Percentiles rank a stretch among this genome's conserved stretches.
These are phyloP conservation scores for Melanerpes formicivorus DNA, from an alignment of 2,113 vertebrate genomes.

Conservation along the genomic window DNA sequence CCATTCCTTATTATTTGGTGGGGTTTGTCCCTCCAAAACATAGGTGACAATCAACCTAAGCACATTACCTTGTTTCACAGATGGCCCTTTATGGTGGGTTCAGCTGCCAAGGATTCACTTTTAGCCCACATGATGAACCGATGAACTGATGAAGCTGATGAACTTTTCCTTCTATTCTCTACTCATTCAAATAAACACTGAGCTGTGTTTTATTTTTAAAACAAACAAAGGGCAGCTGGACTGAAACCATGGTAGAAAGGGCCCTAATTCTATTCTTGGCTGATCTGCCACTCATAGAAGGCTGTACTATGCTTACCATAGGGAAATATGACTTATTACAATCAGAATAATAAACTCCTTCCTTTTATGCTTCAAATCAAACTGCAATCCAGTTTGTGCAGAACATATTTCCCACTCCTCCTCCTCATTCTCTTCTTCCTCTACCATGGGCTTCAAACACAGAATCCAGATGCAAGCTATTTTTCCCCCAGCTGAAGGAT, in stretches of 20 bases:
- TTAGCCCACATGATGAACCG: not conserved
- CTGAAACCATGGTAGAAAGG: slow-evolving; percentile 24
- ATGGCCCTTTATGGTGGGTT: not conserved
- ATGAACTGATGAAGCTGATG: not conserved
- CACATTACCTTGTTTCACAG: not conserved
- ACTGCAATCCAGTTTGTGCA: slow-evolving; percentile 51
- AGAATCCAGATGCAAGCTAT: slow-evolving; percentile 70
- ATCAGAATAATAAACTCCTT: slow-evolving; percentile 67
- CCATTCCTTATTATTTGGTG: not conserved
- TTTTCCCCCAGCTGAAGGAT: slow-evolving; percentile 61
- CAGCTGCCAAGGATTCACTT: not conserved
- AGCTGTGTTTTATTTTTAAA: slow-evolving; percentile 43
- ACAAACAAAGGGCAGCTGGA: slow-evolving; percentile 42
- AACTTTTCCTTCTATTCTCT: slow-evolving; percentile 38
- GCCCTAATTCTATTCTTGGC: slow-evolving; percentile 53
- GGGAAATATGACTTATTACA: slow-evolving; percentile 62
- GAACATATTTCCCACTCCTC: slow-evolving; percentile 54
- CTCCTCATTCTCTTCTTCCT: slow-evolving; percentile 65
- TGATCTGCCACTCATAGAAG: slow-evolving; percentile 17
- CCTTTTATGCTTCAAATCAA: slow-evolving; percentile 62
- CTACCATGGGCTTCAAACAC: slow-evolving; percentile 67
- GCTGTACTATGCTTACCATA: slow-evolving; percentile 24
- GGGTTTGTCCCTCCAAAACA: not conserved
- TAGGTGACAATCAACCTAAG: not conserved
- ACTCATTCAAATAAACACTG: slow-evolving; percentile 39